Conservation (phyloP, 2,113 vertebrate species). For the Albula glossodonta region DNA sequence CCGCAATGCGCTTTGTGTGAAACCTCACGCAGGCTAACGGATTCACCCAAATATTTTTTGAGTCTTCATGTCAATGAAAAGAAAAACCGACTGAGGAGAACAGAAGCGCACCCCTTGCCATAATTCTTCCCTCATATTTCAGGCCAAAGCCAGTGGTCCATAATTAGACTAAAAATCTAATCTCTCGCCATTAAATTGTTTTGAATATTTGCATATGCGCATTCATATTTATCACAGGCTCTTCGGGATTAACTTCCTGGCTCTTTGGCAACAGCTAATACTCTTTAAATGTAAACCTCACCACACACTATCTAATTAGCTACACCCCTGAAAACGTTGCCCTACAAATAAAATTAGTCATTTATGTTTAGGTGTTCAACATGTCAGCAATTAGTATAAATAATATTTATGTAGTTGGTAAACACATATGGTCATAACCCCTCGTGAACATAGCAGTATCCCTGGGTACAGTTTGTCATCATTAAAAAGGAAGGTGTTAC, state of each 20-base stretch:
- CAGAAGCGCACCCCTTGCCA: background rate
- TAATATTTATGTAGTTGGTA: conserved; percentile 16
- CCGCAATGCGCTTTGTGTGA: background rate
- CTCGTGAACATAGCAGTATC: conserved; percentile 1
- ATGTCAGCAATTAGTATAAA: conserved; percentile 27
- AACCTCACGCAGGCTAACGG: too few relatives aligned
- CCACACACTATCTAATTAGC: background rate
- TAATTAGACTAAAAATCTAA: background rate
- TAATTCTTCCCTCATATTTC: background rate
- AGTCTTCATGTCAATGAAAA: too few relatives aligned
- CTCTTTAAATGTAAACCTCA: background rate
- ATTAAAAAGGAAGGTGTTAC: conserved; percentile 14
- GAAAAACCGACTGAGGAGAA: too few relatives aligned
- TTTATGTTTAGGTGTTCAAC: conserved; percentile 5
- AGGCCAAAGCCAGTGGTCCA: background rate
- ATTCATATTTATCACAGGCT: too few relatives aligned
- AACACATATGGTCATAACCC: conserved; percentile 16
- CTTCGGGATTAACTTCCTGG: too few relatives aligned
- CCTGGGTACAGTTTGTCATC: conserved; percentile 24
- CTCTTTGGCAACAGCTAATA: too few relatives aligned
- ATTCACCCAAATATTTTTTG: too few relatives aligned
- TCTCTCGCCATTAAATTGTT: background rate
- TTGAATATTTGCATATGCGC: background rate
- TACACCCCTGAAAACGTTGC: background rate
- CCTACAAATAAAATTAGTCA: background rate